A percentile compares a stretch with the other conserved stretches of the same genome.
Evolutionary conservation across 2,888 invertebrate genomes (phyloP).

Genomic region (Pheosia tremula): DNA sequence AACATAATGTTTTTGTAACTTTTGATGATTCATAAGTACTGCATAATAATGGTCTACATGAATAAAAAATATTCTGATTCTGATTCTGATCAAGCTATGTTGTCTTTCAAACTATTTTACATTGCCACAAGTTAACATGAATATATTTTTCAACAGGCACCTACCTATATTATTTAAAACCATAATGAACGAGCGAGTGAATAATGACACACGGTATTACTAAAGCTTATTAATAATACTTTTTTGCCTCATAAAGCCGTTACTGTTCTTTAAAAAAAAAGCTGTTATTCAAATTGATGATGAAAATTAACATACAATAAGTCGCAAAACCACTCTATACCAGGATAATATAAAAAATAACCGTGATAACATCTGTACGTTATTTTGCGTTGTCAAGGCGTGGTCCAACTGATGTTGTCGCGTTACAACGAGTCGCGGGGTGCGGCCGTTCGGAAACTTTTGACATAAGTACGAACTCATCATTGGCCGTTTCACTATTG

Average conservation of each 20-base stretch:
- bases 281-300: conserved; percentile 1
- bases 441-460: conserved; percentile 19
- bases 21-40: too few relatives aligned
- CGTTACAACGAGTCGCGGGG: conserved; percentile 10
- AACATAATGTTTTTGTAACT: too few relatives aligned
- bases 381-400: neutral
- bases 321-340: neutral
- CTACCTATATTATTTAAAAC: neutral
- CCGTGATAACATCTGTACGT: neutral
- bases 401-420: conserved; percentile 7
- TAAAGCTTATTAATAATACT: neutral
- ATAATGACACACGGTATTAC: neutral
- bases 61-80: too few relatives aligned
- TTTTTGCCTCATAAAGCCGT: neutral
- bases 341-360: conserved; percentile 2
- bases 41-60: too few relatives aligned
- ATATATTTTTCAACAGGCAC: too few relatives aligned
- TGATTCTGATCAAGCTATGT: too few relatives aligned
- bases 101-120: too few relatives aligned
- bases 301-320: conserved; percentile 4
- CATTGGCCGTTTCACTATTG: conserved; percentile 12
- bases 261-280: neutral
- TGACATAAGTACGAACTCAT: conserved; percentile 14
- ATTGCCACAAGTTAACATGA: too few relatives aligned
- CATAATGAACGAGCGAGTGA: neutral